These are phyloP conservation scores for Oasisia sp. DNA, from an alignment of 2,888 invertebrate genomes.

Conservation along the genomic window DNA sequence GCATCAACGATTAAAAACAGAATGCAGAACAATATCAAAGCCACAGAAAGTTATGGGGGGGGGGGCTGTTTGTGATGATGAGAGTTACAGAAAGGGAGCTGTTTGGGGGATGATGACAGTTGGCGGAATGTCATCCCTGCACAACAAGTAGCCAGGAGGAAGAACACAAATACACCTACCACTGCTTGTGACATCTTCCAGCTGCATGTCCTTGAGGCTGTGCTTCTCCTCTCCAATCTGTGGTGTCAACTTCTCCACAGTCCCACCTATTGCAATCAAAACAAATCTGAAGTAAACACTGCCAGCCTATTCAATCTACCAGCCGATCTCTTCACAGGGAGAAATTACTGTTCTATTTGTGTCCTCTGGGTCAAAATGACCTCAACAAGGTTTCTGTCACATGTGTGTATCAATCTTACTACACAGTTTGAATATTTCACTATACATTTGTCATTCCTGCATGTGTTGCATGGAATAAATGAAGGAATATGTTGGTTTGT, in stretches of 20 bases:
- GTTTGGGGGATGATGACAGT: too few relatives aligned
- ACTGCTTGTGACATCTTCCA: neutral
- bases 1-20: too few relatives aligned
- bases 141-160: too few relatives aligned
- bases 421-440: too few relatives aligned
- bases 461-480: neutral
- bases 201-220: neutral
- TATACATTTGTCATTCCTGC: too few relatives aligned
- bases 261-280: conserved; percentile 2
- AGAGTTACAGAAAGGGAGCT: too few relatives aligned
- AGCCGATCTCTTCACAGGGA: neutral
- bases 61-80: too few relatives aligned
- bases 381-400: neutral
- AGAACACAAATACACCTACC: neutral
- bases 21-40: too few relatives aligned
- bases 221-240: conserved; percentile 6
- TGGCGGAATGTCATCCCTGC: too few relatives aligned
- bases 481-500: neutral
- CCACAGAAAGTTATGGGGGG: too few relatives aligned
- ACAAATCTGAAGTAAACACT: neutral
- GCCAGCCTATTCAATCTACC: too few relatives aligned
- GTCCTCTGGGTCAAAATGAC: neutral
- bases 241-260: neutral
- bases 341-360: neutral
- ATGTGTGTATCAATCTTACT: neutral